These are phyloP conservation scores for Drosophila hamatofila DNA, from an alignment of 2,888 invertebrate species.

Conservation along the genomic window DNA sequence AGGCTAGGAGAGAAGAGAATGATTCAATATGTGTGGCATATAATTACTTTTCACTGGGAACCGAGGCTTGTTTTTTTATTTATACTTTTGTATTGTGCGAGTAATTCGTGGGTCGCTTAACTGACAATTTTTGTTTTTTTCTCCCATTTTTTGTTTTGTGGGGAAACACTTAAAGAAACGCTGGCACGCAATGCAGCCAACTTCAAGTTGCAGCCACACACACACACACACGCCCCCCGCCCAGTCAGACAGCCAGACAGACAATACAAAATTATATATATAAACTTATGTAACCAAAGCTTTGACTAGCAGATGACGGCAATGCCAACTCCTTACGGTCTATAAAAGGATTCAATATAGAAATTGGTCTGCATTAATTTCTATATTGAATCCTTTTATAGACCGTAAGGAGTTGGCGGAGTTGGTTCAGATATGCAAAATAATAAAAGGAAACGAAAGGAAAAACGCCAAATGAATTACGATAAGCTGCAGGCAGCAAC, in stretches of 20 bases:
- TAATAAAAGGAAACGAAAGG: slow-evolving; percentile 13
- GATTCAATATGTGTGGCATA: slow-evolving; percentile 50
- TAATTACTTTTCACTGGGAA: slow-evolving; percentile 60
- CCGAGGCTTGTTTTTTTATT: slow-evolving; percentile 24
- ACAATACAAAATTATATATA: background rate
- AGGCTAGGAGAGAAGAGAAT: background rate
- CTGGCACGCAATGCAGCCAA: slow-evolving; percentile 58
- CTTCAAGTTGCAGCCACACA: slow-evolving; percentile 1
- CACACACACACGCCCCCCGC: background rate
- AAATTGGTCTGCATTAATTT: slow-evolving; percentile 78
- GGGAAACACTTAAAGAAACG: slow-evolving; percentile 44
- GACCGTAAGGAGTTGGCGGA: slow-evolving; percentile 32
- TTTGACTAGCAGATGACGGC: slow-evolving; percentile 29
- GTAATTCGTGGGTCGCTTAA: slow-evolving; percentile 60
- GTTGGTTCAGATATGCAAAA: slow-evolving; percentile 35
- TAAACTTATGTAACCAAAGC: slow-evolving; percentile 5
- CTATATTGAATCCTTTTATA: slow-evolving; percentile 72
- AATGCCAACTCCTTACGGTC: slow-evolving; percentile 27
- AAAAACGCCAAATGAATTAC: slow-evolving; percentile 71
- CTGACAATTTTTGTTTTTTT: slow-evolving; percentile 53
- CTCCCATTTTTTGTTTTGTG: slow-evolving; percentile 6
- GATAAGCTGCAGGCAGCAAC: slow-evolving; percentile 72
- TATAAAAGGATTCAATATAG: slow-evolving; percentile 72
- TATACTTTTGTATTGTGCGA: slow-evolving; percentile 34
- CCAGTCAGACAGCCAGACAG: background rate